Base-by-base conservation (phyloP, 2,797 vertebrate species). In the Clamator glandarius region DNA sequence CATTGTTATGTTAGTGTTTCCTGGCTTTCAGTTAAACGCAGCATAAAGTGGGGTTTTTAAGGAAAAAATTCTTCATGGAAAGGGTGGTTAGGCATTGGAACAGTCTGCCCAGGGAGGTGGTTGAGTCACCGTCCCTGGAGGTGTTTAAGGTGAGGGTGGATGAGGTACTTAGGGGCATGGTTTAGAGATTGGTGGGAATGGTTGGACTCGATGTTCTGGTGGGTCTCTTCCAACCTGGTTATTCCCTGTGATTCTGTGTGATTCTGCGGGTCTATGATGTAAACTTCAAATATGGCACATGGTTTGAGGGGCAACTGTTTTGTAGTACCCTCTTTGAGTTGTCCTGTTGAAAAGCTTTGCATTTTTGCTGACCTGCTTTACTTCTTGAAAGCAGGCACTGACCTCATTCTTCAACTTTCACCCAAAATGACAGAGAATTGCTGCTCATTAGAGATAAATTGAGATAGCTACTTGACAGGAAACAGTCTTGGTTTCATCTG, bases 41-140 rank as follows among this genome's bases (percentile, higher is more conserved):
- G 25, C 17, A 10, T 51, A 1, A 39, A 35, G 6, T 39, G 10
- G 5, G 5, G n/a, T n/a, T n/a, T n/a, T n/a, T n/a, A n/a, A n/a
- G n/a, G n/a, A n/a, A n/a, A n/a, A n/a, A n/a, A n/a, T n/a, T n/a
- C n/a, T n/a, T n/a, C n/a, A n/a, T n/a, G n/a, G n/a, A n/a, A n/a
- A n/a, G n/a, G n/a, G n/a, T n/a, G n/a, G n/a, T n/a, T n/a, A n/a
- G n/a, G n/a, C n/a, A n/a, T n/a, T n/a, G n/a, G n/a, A n/a, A n/a
- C n/a, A n/a, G n/a, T n/a, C n/a, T n/a, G n/a, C n/a, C n/a, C n/a
- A n/a, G n/a, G n/a, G n/a, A n/a, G n/a, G n/a, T n/a, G n/a, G n/a
- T n/a, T n/a, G n/a, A n/a, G n/a, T n/a, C n/a, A n/a, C n/a, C n/a
- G n/a, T n/a, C n/a, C n/a, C n/a, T n/a, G n/a, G n/a, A n/a, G n/a